phyloP scores from a whole-genome alignment of 2,797 vertebrate genomes.

The Oryzias sinensis region DNA sequence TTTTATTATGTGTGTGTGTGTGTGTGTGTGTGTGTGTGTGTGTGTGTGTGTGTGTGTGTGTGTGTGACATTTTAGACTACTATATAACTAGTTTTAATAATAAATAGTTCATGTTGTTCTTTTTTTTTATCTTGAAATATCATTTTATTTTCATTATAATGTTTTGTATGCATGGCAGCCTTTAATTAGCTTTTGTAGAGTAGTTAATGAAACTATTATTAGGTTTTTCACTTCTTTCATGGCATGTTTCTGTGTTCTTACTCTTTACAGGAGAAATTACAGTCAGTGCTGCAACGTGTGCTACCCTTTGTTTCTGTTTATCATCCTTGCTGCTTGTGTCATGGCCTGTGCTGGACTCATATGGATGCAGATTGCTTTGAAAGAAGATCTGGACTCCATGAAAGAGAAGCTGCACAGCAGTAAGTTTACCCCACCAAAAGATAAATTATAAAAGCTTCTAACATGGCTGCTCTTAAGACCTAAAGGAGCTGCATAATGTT shows the following conservation, averaged over 20 bases:
- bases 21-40: too few species aligned
- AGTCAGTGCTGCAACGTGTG: constrained; percentile 91
- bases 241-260: constrained; percentile 38
- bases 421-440: constrained; percentile 65
- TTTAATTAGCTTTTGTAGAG: too few species aligned
- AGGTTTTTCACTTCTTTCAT: constrained; percentile 20
- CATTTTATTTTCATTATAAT: too few species aligned
- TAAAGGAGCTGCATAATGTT: too few species aligned
- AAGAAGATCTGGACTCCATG: constrained; percentile 91
- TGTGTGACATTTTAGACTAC: too few species aligned
- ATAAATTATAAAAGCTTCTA: constrained; percentile 15
- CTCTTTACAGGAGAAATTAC: constrained; percentile 81
- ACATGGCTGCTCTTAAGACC: constrained; percentile 4
- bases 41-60: too few species aligned
- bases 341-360: constrained; percentile 93
- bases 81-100: too few species aligned
- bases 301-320: constrained; percentile 91
- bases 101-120: too few species aligned
- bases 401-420: constrained; percentile 93
- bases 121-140: too few species aligned
- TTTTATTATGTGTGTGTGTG: too few species aligned
- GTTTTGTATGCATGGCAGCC: too few species aligned
- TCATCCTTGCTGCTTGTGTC: constrained; percentile 91
- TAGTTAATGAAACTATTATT: too few species aligned
- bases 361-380: constrained; percentile 98